A percentile compares a stretch with the other conserved stretches of the same genome.
Conservation (phyloP, 1,140 invertebrate genomes). For the Drosophila trapezifrons region DNA sequence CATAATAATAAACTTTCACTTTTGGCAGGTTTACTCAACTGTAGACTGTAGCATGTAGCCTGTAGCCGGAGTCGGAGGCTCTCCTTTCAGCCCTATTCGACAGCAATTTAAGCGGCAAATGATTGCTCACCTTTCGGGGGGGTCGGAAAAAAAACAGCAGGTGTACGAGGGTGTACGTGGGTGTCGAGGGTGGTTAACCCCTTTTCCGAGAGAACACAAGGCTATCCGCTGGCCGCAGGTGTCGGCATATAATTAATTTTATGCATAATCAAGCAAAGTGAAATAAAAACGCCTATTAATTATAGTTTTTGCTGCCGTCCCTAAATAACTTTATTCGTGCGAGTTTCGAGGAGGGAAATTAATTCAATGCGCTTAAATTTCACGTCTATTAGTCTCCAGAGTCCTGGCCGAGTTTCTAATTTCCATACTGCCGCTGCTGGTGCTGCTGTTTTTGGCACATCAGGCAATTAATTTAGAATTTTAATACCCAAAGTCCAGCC, state of each 20-base stretch:
- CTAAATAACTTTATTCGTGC: slow-evolving; percentile 69
- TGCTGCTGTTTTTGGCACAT: slow-evolving; percentile 51
- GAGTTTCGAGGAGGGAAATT: slow-evolving; percentile 37
- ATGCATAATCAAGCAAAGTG: slow-evolving; percentile 68
- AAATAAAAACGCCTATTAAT: slow-evolving; percentile 79
- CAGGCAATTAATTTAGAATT: slow-evolving; percentile 78
- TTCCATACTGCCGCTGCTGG: slow-evolving; percentile 59
- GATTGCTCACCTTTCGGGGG: slow-evolving; percentile 15
- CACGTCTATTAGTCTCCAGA: slow-evolving; percentile 78
- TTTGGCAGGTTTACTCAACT: slow-evolving; percentile 26
- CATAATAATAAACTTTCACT: slow-evolving; percentile 79
- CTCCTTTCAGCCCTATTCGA: slow-evolving; percentile 35
- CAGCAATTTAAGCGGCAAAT: slow-evolving; percentile 53
- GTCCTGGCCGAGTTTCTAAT: slow-evolving; percentile 67
- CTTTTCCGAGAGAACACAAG: slow-evolving; percentile 31
- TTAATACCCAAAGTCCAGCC: slow-evolving; percentile 72
- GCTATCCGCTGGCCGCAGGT: slow-evolving; percentile 38
- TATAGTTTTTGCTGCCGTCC: slow-evolving; percentile 66
- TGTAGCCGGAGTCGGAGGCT: background rate
- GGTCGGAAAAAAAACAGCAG: background rate
- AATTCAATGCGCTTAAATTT: slow-evolving; percentile 83
- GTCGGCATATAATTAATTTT: slow-evolving; percentile 70
- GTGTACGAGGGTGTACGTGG: background rate
- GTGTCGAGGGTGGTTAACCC: slow-evolving; percentile 37
- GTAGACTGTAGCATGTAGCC: background rate